Evolutionary conservation across 2,797 vertebrate genomes (phyloP), one percentile per base, ranked within the genome.

Genomic region (Morelia viridis): DNA sequence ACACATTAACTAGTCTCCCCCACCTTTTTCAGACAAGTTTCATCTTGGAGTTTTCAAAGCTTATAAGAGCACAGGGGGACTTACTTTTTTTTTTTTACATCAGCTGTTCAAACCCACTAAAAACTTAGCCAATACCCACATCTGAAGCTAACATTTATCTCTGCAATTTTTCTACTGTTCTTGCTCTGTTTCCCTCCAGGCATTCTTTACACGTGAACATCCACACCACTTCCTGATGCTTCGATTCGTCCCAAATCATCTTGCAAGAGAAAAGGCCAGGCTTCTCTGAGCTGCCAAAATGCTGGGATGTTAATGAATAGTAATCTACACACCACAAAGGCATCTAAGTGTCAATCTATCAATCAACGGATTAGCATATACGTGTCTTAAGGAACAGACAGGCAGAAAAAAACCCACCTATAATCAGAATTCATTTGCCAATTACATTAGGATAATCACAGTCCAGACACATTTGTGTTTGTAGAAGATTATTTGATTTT

Each of bases 401-500:
- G 95, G 93, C 56, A 31, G 7, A 84, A 24, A 84, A 58, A 87
- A 84, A 60, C 91, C 95, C 93, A 91, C 94, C 90, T 35, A 28
- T 94, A 96, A 96, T 88, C 94, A 94, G 96, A 95, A 94, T 94
- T 95, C 93, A 95, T 95, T 96, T 94, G 89, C 92, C 95, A 95
- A 53, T 94, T 97, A 96, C 95, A 88, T 96, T 93, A 96, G 93
- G 94, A 91, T 95, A 97, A 97, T 95, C 95, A 88, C 3, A 1
- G 85, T 85, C 94, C 84, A 26, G 92, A 94, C 0, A n/a, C 95
- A 92, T 94, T 94, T 85, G 19, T 91, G 50, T 96, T 96, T 95
- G 89, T 65, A 22, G 93, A 94, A 94, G 94, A 93, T 97, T 94
- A 96, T 97, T 95, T 95, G 93, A 96, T 97, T 96, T 96, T 87